A percentile compares a stretch with the other conserved stretches of the same genome.
These are phyloP conservation scores for Oxycera nigricornis DNA, from an alignment of 2,888 invertebrate species.

Conservation along the genomic window DNA sequence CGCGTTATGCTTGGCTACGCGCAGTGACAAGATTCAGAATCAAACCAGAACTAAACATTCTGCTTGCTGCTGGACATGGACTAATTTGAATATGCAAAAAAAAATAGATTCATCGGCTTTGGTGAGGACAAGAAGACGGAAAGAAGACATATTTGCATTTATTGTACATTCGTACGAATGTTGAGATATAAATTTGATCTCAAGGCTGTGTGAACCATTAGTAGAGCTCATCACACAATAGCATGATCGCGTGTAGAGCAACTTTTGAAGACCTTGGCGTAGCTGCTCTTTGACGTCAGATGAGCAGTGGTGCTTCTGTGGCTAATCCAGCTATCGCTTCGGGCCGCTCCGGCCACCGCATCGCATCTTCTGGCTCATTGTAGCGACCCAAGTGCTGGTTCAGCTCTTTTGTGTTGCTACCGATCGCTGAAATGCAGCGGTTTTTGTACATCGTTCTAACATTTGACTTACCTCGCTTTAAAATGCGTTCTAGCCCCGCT, in stretches of 20 bases:
- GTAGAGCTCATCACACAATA: constrained; percentile 36
- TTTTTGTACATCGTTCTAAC: too few species aligned
- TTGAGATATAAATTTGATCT: constrained; percentile 37
- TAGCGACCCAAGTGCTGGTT: not conserved
- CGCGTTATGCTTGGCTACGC: not conserved
- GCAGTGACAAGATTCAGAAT: constrained; percentile 11
- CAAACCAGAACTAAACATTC: not conserved
- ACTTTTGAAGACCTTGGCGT: constrained; percentile 38
- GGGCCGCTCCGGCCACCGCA: not conserved
- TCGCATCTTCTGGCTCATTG: too few species aligned
- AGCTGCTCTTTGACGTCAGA: constrained; percentile 37
- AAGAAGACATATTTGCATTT: constrained; percentile 30
- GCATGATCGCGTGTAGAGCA: constrained; percentile 35
- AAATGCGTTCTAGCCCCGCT: not conserved
- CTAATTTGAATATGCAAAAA: constrained; percentile 40
- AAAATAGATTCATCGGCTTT: constrained; percentile 20
- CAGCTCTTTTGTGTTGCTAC: not conserved
- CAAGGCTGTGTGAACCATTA: constrained; percentile 40
- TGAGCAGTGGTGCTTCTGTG: not conserved
- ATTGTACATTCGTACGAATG: constrained; percentile 33
- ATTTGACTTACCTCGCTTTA: not conserved
- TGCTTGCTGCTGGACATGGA: constrained; percentile 21
- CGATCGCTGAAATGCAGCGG: not conserved
- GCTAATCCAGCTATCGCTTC: not conserved
- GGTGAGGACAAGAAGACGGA: not conserved